Evolutionary conservation across 2,888 invertebrate species (phyloP).

Genomic region (Leucozona laternaria): DNA sequence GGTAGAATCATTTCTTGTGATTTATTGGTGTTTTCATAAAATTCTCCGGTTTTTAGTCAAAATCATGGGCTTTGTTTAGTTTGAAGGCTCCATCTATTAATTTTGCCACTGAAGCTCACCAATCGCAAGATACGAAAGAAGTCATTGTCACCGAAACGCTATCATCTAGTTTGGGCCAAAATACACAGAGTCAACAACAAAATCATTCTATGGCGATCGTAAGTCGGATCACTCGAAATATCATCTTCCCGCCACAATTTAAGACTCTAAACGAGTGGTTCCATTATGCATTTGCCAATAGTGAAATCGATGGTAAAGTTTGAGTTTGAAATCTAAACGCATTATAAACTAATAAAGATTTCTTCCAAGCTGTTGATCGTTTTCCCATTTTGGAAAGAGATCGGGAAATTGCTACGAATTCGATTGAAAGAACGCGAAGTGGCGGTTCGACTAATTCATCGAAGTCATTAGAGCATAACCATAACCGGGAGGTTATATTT

Average conservation of each 20-base stretch:
- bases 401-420: conserved; percentile 86
- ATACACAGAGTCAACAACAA: conserved; percentile 86
- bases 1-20: conserved; percentile 37
- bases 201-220: conserved; percentile 97
- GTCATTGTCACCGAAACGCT: conserved; percentile 95
- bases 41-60: conserved; percentile 84
- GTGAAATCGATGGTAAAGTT: conserved; percentile 94
- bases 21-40: background rate
- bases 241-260: conserved; percentile 97
- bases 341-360: background rate
- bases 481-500: conserved; percentile 97
- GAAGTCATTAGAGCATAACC: conserved; percentile 91
- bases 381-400: conserved; percentile 95
- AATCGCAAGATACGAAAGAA: conserved; percentile 89
- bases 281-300: conserved; percentile 96
- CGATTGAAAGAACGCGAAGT: conserved; percentile 85
- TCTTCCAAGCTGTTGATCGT: conserved; percentile 90
- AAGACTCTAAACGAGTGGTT: conserved; percentile 98
- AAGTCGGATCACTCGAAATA: conserved; percentile 94
- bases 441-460: conserved; percentile 83
- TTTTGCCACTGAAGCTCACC: conserved; percentile 96
- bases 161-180: conserved; percentile 93
- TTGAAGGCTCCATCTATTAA: conserved; percentile 96
- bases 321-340: background rate
- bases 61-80: conserved; percentile 98